Evolutionary conservation across 2,888 invertebrate species (phyloP).

Genomic region (Drosophila maculinotata): DNA sequence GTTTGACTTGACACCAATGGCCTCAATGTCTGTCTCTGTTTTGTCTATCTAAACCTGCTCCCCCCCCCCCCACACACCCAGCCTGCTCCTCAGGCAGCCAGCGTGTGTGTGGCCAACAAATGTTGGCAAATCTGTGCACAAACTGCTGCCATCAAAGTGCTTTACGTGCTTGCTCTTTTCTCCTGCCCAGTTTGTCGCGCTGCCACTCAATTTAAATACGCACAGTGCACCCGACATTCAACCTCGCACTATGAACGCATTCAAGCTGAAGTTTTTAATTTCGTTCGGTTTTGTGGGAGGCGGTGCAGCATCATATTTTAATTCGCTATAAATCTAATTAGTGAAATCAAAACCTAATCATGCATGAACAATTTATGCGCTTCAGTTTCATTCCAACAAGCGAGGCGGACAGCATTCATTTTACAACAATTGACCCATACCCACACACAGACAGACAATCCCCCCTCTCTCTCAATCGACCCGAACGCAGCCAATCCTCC

Average conservation of each 20-base stretch:
- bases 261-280: slow-evolving; percentile 71
- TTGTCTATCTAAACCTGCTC: slow-evolving; percentile 13
- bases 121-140: slow-evolving; percentile 71
- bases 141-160: slow-evolving; percentile 66
- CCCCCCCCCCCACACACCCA: not conserved
- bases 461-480: not conserved
- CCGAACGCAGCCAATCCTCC: not conserved
- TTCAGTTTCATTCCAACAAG: slow-evolving; percentile 59
- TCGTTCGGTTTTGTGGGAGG: slow-evolving; percentile 35
- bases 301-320: slow-evolving; percentile 56
- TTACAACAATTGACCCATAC: slow-evolving; percentile 7
- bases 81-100: not conserved
- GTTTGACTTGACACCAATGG: slow-evolving; percentile 69
- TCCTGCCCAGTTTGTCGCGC: slow-evolving; percentile 4
- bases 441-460: not conserved
- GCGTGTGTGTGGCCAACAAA: slow-evolving; percentile 60
- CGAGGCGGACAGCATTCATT: slow-evolving; percentile 39
- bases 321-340: slow-evolving; percentile 79
- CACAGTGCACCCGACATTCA: not conserved
- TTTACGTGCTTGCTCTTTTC: slow-evolving; percentile 43
- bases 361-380: slow-evolving; percentile 80
- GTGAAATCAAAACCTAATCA: slow-evolving; percentile 77
- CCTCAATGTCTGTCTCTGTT: slow-evolving; percentile 42
- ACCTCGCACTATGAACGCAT: slow-evolving; percentile 28
- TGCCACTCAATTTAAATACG: slow-evolving; percentile 9